Conservation (phyloP, 2,113 vertebrate genomes). For the Tiliqua scincoides region DNA sequence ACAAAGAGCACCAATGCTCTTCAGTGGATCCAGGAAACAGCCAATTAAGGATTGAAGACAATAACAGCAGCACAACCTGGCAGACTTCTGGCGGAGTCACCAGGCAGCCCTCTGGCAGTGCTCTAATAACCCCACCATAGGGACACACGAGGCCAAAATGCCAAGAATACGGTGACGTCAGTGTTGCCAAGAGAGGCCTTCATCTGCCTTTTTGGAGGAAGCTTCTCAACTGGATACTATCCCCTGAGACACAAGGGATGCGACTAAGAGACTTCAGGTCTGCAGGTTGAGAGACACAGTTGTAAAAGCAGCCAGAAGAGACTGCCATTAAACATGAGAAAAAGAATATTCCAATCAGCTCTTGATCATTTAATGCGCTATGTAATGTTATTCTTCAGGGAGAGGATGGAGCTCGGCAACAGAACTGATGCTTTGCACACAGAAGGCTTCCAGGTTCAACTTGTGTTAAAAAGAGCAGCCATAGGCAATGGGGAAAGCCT, state of each 20-base stretch:
- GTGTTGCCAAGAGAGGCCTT: not conserved
- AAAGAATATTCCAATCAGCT: not conserved
- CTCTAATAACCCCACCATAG: no score
- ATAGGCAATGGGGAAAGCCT: no score
- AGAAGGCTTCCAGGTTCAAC: no score
- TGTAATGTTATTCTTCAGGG: not conserved
- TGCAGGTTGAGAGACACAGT: not conserved
- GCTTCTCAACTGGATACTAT: not conserved
- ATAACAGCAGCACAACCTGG: not conserved
- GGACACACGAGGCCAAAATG: no score
- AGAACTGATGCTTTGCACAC: no score
- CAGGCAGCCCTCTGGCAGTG: not conserved
- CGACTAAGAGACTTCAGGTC: not conserved
- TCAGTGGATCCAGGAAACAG: no score
- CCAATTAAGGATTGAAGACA: no score
- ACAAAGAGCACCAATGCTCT: no score
- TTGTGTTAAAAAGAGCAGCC: no score
- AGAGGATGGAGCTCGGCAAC: no score
- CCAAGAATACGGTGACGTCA: no score
- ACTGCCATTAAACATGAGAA: not conserved
- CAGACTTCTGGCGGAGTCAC: not conserved
- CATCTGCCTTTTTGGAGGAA: not conserved
- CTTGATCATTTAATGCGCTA: not conserved
- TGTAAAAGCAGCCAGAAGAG: not conserved
- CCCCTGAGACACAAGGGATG: no score